Percentiles rank a stretch among this genome's conserved stretches.
Evolutionary conservation across 2,888 invertebrate genomes (phyloP).

Genomic region (Teleogryllus oceanicus): DNA sequence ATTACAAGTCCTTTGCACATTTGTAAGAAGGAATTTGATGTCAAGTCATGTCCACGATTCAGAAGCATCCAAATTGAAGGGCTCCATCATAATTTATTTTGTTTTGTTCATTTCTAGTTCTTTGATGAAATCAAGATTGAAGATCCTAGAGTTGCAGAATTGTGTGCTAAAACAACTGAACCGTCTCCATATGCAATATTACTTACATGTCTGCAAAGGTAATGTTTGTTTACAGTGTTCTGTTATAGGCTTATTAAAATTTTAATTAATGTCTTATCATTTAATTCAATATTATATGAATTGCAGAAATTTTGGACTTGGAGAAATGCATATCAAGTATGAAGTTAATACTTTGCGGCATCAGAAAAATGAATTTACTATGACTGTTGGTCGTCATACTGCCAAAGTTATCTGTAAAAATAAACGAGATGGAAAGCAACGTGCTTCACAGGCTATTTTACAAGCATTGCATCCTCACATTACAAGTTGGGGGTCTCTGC

Average conservation of each 20-base stretch:
- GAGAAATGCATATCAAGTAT: conserved; percentile 81
- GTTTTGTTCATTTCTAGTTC: conserved; percentile 54
- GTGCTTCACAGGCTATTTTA: conserved; percentile 90
- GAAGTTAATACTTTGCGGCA: conserved; percentile 83
- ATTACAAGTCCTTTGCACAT: too few relatives aligned
- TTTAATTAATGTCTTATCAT: not conserved
- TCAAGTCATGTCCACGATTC: too few relatives aligned
- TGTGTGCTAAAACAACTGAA: conserved; percentile 94
- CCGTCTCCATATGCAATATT: conserved; percentile 92
- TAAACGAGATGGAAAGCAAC: conserved; percentile 93
- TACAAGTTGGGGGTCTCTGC: conserved; percentile 87
- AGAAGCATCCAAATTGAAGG: not conserved
- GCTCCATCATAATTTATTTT: not conserved
- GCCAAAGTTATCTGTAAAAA: conserved; percentile 91
- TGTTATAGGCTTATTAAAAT: not conserved
- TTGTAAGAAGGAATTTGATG: too few relatives aligned
- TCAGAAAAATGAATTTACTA: conserved; percentile 89
- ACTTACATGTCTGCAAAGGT: conserved; percentile 79
- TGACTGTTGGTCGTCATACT: conserved; percentile 89
- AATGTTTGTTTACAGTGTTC: conserved; percentile 21
- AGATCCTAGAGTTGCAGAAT: conserved; percentile 90
- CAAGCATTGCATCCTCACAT: conserved; percentile 92
- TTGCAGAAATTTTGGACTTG: conserved; percentile 80
- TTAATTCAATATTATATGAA: not conserved
- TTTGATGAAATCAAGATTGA: conserved; percentile 91